A percentile compares a stretch with the other conserved stretches of the same genome.
phyloP scores from a whole-genome alignment of 23 tunicate genomes.

The Corella eumyota region DNA sequence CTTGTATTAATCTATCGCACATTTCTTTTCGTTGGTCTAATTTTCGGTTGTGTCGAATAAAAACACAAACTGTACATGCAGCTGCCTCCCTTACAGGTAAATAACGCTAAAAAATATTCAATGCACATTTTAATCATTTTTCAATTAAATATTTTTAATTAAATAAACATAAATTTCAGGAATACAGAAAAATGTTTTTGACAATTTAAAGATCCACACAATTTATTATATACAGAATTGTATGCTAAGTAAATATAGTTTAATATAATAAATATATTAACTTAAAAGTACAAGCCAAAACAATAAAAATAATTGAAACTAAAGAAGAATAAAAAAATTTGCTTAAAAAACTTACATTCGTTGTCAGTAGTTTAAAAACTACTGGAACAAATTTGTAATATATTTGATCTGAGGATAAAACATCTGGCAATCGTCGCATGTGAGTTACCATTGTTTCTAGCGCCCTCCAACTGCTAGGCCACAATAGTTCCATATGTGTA shows the following conservation, averaged over 20 bases:
- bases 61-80: constrained; percentile 56
- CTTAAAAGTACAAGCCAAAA: no score
- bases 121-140: not conserved
- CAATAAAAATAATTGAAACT: not conserved
- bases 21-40: constrained; percentile 58
- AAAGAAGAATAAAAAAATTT: not conserved
- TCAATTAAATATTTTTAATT: not conserved
- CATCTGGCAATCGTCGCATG: constrained; percentile 61
- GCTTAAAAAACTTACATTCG: constrained; percentile 73
- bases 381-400: constrained; percentile 72
- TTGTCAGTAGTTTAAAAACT: constrained; percentile 61
- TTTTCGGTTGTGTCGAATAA: constrained; percentile 56
- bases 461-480: constrained; percentile 73
- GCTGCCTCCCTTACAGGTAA: constrained; percentile 77
- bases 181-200: not conserved
- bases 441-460: constrained; percentile 55
- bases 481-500: constrained; percentile 51
- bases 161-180: not conserved
- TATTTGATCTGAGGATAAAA: constrained; percentile 70
- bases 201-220: not conserved
- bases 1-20: constrained; percentile 61
- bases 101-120: constrained; percentile 32
- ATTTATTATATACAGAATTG: no score
- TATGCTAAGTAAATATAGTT: no score
- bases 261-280: no score